Evolutionary conservation across 1,140 invertebrate species (phyloP), one percentile per base, ranked within the genome.

Genomic region (Drosophila asahinai): DNA sequence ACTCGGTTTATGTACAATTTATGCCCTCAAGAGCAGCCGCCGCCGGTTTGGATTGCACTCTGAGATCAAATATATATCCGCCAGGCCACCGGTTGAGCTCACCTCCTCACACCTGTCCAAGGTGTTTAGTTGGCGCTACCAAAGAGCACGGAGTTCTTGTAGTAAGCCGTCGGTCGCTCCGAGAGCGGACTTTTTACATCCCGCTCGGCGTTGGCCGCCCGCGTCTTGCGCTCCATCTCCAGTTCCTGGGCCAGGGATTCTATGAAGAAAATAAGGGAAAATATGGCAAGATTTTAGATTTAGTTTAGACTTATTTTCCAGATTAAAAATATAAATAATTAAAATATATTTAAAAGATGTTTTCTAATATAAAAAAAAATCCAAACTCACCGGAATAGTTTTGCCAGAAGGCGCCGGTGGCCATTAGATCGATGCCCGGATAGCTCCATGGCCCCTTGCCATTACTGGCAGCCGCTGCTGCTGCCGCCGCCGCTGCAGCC

Each of bases 101-200:
- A 57, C 67, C 67, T 15, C 6, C 6, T 64, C 63, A 25, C 42
- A 76, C 70, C 66, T 59, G 38, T 5, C 15, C 40, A 59, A 36
- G 54, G 47, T 42, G 38, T 36, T 95, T 97, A 97, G 94, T 96
- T 97, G 87, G 96, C 96, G 83, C 96, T 96, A 75, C 96, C 97
- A 92, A 97, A 97, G 54, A 97, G 94, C 68, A 97, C 96, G 14
- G 96, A 97, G 93, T 97, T 97, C 93, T 97, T 97, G 94, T 97
- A 97, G 93, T 97, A 97, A 74, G 96, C 95, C 81, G 95, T 93
- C 40, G 94, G 83, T 83, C 95, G 94, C 86, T 97, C 97, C 93
- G 97, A 96, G 74, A 97, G 94, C 33, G 96, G 96, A 90, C 96
- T 96, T 93, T 97, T 97, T 42, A 97, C 96, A 91, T 97, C 97